phyloP scores from a whole-genome alignment of 2,113 vertebrate genomes.

The Spilogale gracilis region DNA sequence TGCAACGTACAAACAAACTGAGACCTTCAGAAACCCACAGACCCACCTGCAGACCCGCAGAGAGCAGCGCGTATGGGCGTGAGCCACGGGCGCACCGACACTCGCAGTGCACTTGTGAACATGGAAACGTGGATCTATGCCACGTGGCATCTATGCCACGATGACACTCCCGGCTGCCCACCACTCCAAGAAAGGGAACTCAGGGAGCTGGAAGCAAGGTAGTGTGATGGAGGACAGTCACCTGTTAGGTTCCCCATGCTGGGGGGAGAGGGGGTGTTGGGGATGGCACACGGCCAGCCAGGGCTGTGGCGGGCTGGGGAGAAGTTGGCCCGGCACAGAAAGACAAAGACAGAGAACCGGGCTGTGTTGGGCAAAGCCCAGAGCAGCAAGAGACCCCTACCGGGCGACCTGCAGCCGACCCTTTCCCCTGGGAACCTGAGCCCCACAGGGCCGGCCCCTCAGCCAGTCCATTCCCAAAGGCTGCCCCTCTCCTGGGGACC shows the following conservation, averaged over 20 bases:
- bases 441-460: neutral
- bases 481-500: neutral
- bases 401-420: neutral
- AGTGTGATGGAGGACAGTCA: neutral
- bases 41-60: neutral
- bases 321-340: neutral
- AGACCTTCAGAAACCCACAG: neutral
- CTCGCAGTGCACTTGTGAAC: neutral
- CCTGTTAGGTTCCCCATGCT: neutral
- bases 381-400: neutral
- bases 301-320: neutral
- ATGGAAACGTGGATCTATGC: neutral
- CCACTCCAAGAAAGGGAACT: neutral
- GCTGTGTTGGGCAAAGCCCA: neutral
- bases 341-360: neutral
- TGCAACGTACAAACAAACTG: neutral
- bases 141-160: neutral
- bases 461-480: neutral
- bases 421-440: neutral
- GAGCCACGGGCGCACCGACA: neutral
- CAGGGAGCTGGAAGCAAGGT: neutral
- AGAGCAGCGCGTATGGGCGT: accelerated
- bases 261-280: neutral
- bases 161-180: neutral
- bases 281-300: neutral